Percentiles rank a stretch among this genome's conserved stretches.
phyloP scores from a whole-genome alignment of 1,140 invertebrate species.

The Drosophila rufa region DNA sequence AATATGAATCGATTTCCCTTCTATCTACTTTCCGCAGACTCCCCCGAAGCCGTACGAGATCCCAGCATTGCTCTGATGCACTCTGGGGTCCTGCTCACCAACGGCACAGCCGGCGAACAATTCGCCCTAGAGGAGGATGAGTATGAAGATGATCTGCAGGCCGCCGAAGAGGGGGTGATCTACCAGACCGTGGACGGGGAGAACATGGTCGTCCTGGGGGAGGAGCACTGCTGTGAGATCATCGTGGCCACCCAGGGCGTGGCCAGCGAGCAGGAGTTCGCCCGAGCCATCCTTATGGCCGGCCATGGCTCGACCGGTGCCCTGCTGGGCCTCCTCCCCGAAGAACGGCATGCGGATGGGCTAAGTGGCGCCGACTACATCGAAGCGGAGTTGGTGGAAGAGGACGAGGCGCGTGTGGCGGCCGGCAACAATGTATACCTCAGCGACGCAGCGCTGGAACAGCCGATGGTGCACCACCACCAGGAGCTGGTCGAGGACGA shows the following conservation, averaged over 20 bases:
- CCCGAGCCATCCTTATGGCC: slow-evolving; percentile 44
- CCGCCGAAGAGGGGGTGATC: slow-evolving; percentile 24
- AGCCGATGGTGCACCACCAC: slow-evolving; percentile 29
- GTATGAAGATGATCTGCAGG: not conserved
- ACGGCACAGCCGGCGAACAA: slow-evolving; percentile 25
- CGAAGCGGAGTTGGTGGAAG: slow-evolving; percentile 28
- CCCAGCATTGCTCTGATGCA: slow-evolving; percentile 23
- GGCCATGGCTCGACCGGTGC: slow-evolving; percentile 18
- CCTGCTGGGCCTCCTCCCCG: slow-evolving; percentile 33
- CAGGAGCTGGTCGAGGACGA: slow-evolving; percentile 47
- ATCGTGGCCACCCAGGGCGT: slow-evolving; percentile 59
- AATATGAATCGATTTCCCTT: not conserved
- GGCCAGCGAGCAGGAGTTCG: slow-evolving; percentile 55
- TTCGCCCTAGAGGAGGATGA: slow-evolving; percentile 4
- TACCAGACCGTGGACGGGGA: slow-evolving; percentile 54
- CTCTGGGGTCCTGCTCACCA: slow-evolving; percentile 39
- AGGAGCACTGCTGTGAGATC: slow-evolving; percentile 71
- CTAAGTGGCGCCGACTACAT: slow-evolving; percentile 39
- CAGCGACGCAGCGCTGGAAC: slow-evolving; percentile 63
- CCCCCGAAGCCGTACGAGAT: slow-evolving; percentile 33
- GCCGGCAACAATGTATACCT: slow-evolving; percentile 56
- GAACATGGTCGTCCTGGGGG: slow-evolving; percentile 54
- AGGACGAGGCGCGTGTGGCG: slow-evolving; percentile 17
- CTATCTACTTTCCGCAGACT: slow-evolving; percentile 19
- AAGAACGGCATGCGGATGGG: slow-evolving; percentile 3